A percentile compares a stretch with the other conserved stretches of the same genome.
Evolutionary conservation across 2,797 vertebrate species (phyloP).

Genomic region (Pantherophis vulpinus): DNA sequence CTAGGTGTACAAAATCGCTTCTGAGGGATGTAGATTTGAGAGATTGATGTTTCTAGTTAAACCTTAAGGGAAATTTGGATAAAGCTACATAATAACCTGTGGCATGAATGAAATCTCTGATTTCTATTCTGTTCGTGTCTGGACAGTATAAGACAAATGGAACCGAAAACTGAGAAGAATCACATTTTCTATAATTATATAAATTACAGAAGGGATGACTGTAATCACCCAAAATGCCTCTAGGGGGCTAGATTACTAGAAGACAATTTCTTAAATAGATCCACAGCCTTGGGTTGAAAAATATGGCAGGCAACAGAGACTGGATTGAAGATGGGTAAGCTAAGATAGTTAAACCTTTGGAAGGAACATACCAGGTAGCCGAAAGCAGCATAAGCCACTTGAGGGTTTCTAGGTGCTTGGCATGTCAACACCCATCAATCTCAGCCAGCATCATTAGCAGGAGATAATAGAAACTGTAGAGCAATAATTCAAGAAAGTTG

Average conservation of each 20-base stretch:
- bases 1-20: slow-evolving; percentile 10
- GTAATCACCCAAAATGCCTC: slow-evolving; percentile 77
- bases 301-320: slow-evolving; percentile 53
- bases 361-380: slow-evolving; percentile 39
- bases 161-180: slow-evolving; percentile 75
- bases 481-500: not conserved
- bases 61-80: slow-evolving; percentile 48
- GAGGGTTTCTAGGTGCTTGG: not conserved
- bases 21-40: slow-evolving; percentile 27
- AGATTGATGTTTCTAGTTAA: slow-evolving; percentile 40
- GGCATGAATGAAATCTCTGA: slow-evolving; percentile 48
- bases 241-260: slow-evolving; percentile 74
- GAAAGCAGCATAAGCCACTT: not conserved
- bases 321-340: slow-evolving; percentile 61
- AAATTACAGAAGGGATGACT: slow-evolving; percentile 78
- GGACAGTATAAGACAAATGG: slow-evolving; percentile 70
- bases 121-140: slow-evolving; percentile 56
- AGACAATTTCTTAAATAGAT: slow-evolving; percentile 79
- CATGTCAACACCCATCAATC: not conserved
- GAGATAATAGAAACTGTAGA: not conserved
- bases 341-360: slow-evolving; percentile 67
- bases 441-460: not conserved
- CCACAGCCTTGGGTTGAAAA: slow-evolving; percentile 73
- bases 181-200: slow-evolving; percentile 75
- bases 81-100: slow-evolving; percentile 52